Evolutionary conservation across 2,888 invertebrate species (phyloP), one percentile per base, ranked within the genome.

Genomic region (Pristionchus maxplancki): DNA sequence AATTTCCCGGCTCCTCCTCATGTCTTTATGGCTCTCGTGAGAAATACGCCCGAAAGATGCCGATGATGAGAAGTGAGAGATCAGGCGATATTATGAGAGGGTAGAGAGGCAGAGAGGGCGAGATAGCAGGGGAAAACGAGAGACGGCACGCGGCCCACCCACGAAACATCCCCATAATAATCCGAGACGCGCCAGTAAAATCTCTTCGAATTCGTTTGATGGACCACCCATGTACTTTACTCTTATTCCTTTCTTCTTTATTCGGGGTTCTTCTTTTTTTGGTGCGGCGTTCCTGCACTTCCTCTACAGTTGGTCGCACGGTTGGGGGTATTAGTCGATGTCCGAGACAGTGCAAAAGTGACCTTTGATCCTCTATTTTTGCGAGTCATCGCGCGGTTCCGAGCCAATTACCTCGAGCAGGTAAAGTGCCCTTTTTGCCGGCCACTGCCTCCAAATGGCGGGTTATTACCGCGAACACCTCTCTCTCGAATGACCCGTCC

Each of bases 91-190:
- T 48, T 9, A 48, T 13, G 78, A 78, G 78, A 28, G 44, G 0
- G 11, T 13, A 78, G 78, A 78, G 13, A n/a, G 48, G 24, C 28
- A 44, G 78, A 28, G 78, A 28, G 44, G 24, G 44, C 9, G 44
- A 78, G 78, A 78, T 31, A 78, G 44, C 13, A 40, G 6, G 74
- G 1, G n/a, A 78, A 28, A 48, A 9, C 0, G 78, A 78, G 78
- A 78, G 78, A 44, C 31, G 31, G 15, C 40, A 20, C 24, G 74
- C 74, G 9, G 78, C 24, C n/a, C 28, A 8, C 78, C 78, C 71
- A 37, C 78, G 78, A 78, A 78, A 78, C 78, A 78, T 78, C 78
- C 67, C 71, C 37, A 71, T 71, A 71, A 78, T 78, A 78, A 78
- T 78, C 78, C 44, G 28, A n/a, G n/a, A n/a, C n/a, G 6, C 71